Base-by-base conservation (phyloP, 2,888 invertebrate species). In the Caenorhabditis sp. region DNA sequence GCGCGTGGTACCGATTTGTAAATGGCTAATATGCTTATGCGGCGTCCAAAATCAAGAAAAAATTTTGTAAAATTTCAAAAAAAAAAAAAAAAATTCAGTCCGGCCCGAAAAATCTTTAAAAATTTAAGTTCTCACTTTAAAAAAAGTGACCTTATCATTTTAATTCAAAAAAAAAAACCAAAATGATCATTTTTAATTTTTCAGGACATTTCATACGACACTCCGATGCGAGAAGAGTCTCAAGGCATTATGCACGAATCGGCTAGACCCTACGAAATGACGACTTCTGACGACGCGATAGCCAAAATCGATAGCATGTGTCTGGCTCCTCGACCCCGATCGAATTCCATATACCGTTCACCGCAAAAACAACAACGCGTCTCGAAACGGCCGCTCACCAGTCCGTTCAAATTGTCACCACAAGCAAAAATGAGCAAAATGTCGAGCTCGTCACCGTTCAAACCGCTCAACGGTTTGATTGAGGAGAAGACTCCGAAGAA, bases 341-440 rank as follows among this genome's bases (percentile, higher is more conserved):
- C 53, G 0, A 64, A 65, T 24, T 69, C 73, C 1, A 57, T 59
- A 27, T 23, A 43, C 1, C 43, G 36, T 12, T 74, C 73, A 0
- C 69, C 69, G 17, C 62, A 63, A 36, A 74, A 69, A 58, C 26
- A 69, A 58, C 26, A 66, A 50, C 65, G 62, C 59, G 63, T 12
- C 65, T 62, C 31, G 60, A 68, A 27, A n/a, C 51, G 21, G 62
- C 27, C 12, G 65, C 61, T 59, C 59, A 17, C 66, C 17, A 66
- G 27, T 8, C 36, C 37, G 10, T 26, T 64, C n/a, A 58, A 37
- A 17, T 19, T 37, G 12, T 69, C 73, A 12, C 73, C 73, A 14
- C 62, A n/a, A 23, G 62, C 62, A 3, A 73, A 73, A 53, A 62
- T 66, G 27, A 51, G 26, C 31, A 72, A 72, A 51, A 21, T 51